A percentile compares a stretch with the other conserved stretches of the same genome.
phyloP scores from a whole-genome alignment of 92 coral and sea anemone genomes.

The Actinernus sp. region DNA sequence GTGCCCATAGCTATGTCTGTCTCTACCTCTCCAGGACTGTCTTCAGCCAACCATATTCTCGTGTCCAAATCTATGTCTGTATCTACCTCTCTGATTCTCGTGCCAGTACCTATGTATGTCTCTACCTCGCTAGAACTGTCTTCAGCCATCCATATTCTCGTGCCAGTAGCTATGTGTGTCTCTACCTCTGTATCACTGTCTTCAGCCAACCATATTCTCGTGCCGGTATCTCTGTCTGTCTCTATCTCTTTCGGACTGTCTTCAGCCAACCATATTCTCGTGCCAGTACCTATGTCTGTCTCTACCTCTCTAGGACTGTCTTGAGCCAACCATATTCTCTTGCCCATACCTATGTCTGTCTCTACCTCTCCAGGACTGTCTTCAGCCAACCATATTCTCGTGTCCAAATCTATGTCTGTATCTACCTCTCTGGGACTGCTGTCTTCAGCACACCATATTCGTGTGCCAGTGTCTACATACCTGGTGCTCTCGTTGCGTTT shows the following conservation, averaged over 20 bases:
- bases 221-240: too few species aligned
- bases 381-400: neutral
- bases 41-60: neutral
- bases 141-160: neutral
- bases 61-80: neutral
- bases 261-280: too few species aligned
- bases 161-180: neutral
- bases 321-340: too few species aligned
- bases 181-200: slow-evolving; percentile 1
- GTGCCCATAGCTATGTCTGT: neutral
- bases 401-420: neutral
- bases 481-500: slow-evolving; percentile 25
- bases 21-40: neutral
- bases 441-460: neutral
- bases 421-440: neutral
- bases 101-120: neutral
- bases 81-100: neutral
- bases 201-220: too few species aligned
- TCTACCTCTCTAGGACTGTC: too few species aligned
- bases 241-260: too few species aligned
- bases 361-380: neutral
- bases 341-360: neutral
- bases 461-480: neutral
- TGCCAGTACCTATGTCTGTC: too few species aligned
- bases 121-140: neutral